Base-by-base conservation (phyloP, 2,888 invertebrate genomes). In the Seira ritae region DNA sequence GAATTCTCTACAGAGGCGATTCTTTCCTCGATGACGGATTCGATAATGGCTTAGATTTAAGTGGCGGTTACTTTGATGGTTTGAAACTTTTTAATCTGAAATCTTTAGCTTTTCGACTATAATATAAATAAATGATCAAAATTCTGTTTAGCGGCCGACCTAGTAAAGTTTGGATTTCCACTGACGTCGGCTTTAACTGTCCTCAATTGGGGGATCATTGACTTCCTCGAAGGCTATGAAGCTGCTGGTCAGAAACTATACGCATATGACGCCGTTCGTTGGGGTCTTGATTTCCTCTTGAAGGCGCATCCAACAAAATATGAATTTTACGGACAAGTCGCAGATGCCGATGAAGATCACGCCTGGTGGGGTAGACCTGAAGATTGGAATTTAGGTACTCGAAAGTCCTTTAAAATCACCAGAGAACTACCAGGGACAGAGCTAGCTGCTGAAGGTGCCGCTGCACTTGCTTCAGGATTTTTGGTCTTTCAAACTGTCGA, bases 361-460 rank as follows among this genome's bases (percentile, higher is more conserved):
- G 90, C 90, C 0, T 93, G 91, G 89, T 94, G 94, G 94, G 93
- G 93, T 0, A 72, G 83, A 2, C 83, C 83, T n/a, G 83, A 83
- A 46, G 83, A 83, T 17, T 83, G 83, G 83, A 60, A 71, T 50
- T 17, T 19, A 37, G 68, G 73, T 37, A 20, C 20, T 8, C 12
- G 81, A 12, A 12, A 10, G 17, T 65, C 65, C 12, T 72, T 70
- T 8, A 76, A 71, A 37, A 67, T 67, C 12, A 82, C 81, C 0
- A 19, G 12, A 22, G 31, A 37, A 0, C 15, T 10, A 8, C 81
- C 81, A 15, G 81, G 67, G n/a, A n/a, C n/a, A n/a, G n/a, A n/a
- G n/a, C n/a, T n/a, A n/a, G 93, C 93, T 0, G 93, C 92, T 0
- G 93, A 94, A 89, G 92, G 92, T 0, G 92, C 93, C 0, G 93